A percentile compares a stretch with the other conserved stretches of the same genome.
Evolutionary conservation across 2,797 vertebrate genomes (phyloP).

Genomic region (Vespertilio murinus): DNA sequence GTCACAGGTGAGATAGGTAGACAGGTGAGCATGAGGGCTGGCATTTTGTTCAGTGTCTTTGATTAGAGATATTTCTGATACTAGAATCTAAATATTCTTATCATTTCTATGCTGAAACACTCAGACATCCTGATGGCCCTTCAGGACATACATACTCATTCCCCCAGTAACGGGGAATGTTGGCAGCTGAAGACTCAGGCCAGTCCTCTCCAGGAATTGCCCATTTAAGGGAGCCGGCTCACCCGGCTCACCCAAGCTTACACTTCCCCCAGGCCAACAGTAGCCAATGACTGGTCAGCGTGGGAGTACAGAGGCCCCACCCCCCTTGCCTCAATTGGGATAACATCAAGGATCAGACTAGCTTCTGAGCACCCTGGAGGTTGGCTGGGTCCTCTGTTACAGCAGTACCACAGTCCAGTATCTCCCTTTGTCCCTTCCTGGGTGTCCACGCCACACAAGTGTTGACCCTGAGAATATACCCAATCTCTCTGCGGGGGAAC

Average conservation of each 20-base stretch:
- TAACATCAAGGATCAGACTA: fast-evolving
- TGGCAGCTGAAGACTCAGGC: neutral
- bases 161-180: fast-evolving
- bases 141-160: neutral
- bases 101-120: neutral
- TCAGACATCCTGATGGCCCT: neutral
- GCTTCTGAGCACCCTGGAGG: fast-evolving
- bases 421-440: fast-evolving
- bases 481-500: neutral
- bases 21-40: neutral
- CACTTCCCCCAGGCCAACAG: fast-evolving
- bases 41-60: neutral
- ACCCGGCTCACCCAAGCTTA: fast-evolving
- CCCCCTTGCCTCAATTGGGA: neutral
- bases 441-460: fast-evolving
- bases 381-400: neutral
- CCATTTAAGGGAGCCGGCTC: neutral
- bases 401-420: fast-evolving
- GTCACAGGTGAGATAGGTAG: neutral
- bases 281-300: neutral
- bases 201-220: neutral
- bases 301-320: neutral
- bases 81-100: neutral
- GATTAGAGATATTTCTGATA: neutral
- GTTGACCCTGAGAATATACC: neutral